Conservation (phyloP, 1,140 invertebrate genomes). For the Heliconius melpomene region DNA sequence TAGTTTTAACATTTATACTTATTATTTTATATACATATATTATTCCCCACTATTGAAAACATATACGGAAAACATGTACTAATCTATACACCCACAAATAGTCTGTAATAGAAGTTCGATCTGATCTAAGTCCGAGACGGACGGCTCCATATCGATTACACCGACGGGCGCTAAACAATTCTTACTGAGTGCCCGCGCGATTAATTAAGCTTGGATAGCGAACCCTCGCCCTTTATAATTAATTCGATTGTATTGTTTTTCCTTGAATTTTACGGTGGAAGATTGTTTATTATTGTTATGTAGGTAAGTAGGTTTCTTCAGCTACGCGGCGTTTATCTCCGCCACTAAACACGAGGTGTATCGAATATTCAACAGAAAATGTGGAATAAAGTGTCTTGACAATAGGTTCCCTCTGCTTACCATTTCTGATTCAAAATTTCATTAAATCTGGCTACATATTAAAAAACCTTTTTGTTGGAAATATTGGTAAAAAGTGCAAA, state of each 20-base stretch:
- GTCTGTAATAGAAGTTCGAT: background rate
- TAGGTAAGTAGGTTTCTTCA: background rate
- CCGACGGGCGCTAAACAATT: slow-evolving; percentile 38
- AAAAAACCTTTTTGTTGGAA: too few relatives aligned
- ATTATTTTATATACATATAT: background rate
- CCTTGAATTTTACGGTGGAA: slow-evolving; percentile 27
- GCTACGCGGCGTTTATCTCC: too few relatives aligned
- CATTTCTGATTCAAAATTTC: too few relatives aligned
- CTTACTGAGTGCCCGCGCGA: slow-evolving; percentile 37
- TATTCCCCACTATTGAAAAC: too few relatives aligned
- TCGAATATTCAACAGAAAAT: too few relatives aligned
- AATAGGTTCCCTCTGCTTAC: too few relatives aligned
- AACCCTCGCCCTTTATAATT: slow-evolving; percentile 33
- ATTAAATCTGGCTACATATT: too few relatives aligned
- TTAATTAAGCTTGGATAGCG: slow-evolving; percentile 38
- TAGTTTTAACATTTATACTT: too few relatives aligned
- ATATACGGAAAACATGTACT: background rate
- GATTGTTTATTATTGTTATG: slow-evolving; percentile 5
- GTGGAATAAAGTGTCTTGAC: too few relatives aligned
- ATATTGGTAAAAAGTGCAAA: too few relatives aligned
- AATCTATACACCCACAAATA: background rate
- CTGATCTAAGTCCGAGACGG: slow-evolving; percentile 2
- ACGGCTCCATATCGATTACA: slow-evolving; percentile 38
- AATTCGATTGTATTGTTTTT: slow-evolving; percentile 37
- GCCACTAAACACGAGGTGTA: too few relatives aligned